phyloP scores from a whole-genome alignment of 2,888 invertebrate genomes.

The Lymantria dispar region DNA sequence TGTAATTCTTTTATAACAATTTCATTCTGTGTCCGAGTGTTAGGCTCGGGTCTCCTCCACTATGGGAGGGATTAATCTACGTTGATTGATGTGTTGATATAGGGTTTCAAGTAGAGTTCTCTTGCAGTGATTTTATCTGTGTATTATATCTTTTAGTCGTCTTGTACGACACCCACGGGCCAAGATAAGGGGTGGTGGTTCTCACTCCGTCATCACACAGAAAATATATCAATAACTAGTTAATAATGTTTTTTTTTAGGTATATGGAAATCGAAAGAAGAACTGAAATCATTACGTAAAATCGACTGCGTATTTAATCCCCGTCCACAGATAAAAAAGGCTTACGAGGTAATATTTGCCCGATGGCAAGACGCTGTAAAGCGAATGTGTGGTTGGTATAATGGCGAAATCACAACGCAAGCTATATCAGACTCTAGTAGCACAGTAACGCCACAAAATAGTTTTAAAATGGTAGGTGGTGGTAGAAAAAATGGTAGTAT shows the following conservation, averaged over 20 bases:
- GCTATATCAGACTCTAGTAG: slow-evolving; percentile 42
- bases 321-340: slow-evolving; percentile 52
- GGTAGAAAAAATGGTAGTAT: slow-evolving; percentile 42
- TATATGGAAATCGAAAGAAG: slow-evolving; percentile 87
- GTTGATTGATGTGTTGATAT: too few species aligned
- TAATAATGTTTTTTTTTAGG: slow-evolving; percentile 64
- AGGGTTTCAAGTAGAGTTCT: too few species aligned
- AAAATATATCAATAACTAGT: too few species aligned
- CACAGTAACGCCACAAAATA: slow-evolving; percentile 43
- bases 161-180: too few species aligned
- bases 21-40: too few species aligned
- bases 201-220: too few species aligned
- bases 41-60: too few species aligned
- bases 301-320: slow-evolving; percentile 85
- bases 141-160: too few species aligned
- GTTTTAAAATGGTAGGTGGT: slow-evolving; percentile 42
- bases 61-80: too few species aligned
- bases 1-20: too few species aligned
- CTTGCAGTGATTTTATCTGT: too few species aligned
- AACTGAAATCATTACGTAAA: slow-evolving; percentile 83
- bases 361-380: slow-evolving; percentile 83
- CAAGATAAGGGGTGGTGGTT: too few species aligned
- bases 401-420: slow-evolving; percentile 30
- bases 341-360: slow-evolving; percentile 57
- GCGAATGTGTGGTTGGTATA: slow-evolving; percentile 82